Percentiles rank a stretch among this genome's conserved stretches.
phyloP scores from a whole-genome alignment of 2,113 vertebrate species.

The Equus quagga region DNA sequence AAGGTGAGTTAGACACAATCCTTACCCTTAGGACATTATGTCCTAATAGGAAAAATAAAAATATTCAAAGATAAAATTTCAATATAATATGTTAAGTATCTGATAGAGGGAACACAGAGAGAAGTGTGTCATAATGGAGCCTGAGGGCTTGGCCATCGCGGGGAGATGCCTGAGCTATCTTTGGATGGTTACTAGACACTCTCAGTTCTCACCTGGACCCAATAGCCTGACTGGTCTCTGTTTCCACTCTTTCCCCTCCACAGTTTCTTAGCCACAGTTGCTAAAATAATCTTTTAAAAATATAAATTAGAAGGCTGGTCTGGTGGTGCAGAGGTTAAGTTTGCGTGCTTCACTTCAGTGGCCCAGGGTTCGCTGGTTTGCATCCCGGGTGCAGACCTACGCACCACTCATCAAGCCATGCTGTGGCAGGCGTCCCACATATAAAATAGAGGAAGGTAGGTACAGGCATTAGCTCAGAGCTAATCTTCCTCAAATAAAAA shows the following conservation, averaged over 20 bases:
- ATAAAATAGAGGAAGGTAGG: no score
- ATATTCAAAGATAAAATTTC: background rate
- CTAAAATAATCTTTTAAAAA: slow-evolving; percentile 15
- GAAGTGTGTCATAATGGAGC: background rate
- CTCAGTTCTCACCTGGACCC: background rate
- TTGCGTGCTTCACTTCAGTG: no score
- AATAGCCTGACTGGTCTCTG: background rate
- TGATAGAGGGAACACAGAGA: background rate
- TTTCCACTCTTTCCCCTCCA: background rate
- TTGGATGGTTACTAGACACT: background rate
- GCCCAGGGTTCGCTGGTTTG: no score
- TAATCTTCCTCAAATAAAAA: no score
- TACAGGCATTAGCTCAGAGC: no score
- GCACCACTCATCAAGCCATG: no score
- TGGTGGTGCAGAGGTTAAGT: no score
- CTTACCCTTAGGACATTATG: background rate
- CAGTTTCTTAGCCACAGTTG: background rate
- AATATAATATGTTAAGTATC: background rate
- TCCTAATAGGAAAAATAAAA: background rate
- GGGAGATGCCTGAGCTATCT: background rate
- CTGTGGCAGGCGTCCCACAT: no score
- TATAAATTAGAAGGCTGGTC: background rate
- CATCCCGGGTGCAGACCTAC: no score
- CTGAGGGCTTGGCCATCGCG: background rate
- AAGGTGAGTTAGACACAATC: background rate